phyloP scores from a whole-genome alignment of 2,797 vertebrate species.

The Rousettus madagascariensis region DNA sequence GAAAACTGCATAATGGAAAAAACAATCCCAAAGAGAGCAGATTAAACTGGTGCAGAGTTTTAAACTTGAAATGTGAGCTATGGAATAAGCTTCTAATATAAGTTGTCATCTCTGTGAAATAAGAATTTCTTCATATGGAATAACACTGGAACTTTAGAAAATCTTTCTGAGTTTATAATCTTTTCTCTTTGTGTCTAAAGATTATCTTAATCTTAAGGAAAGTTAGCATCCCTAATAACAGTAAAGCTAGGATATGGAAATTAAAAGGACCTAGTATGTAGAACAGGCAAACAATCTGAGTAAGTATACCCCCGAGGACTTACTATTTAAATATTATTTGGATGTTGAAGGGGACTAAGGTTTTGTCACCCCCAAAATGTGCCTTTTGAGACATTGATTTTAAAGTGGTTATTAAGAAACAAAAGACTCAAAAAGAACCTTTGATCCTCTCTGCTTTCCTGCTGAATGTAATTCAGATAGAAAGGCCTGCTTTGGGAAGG shows the following conservation, averaged over 20 bases:
- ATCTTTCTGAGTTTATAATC: background rate
- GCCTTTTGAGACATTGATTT: background rate
- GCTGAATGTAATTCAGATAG: background rate
- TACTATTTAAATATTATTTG: background rate
- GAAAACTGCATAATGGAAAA: slow-evolving; percentile 52
- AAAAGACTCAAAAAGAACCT: background rate
- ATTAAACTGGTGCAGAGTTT: slow-evolving; percentile 47
- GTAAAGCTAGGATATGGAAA: background rate
- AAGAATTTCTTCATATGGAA: background rate
- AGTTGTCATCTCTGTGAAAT: background rate
- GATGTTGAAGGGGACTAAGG: background rate
- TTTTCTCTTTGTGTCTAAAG: background rate
- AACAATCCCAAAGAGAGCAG: background rate
- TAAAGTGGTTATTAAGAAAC: background rate
- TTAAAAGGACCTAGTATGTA: background rate
- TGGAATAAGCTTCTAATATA: background rate
- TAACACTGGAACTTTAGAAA: background rate
- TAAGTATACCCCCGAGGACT: background rate
- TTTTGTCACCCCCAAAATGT: background rate
- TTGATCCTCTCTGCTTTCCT: background rate
- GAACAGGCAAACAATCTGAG: background rate
- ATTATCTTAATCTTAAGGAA: background rate
- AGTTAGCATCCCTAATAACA: background rate
- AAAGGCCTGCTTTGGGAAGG: background rate
- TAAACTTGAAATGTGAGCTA: slow-evolving; percentile 37